phyloP scores from a whole-genome alignment of 2,888 invertebrate species.

The Pseudococcus viburni region DNA sequence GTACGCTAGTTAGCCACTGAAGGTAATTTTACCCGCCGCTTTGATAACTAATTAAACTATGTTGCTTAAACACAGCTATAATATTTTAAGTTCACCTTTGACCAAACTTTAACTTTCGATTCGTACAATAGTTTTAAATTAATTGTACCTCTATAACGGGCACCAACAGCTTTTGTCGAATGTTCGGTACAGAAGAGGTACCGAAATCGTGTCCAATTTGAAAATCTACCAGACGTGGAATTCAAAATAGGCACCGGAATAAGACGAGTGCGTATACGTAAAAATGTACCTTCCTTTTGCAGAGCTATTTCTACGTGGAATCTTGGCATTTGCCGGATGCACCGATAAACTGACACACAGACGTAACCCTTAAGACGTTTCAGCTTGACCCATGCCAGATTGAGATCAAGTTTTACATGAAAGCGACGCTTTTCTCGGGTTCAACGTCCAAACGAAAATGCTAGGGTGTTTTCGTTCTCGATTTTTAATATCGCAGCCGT shows the following conservation, averaged over 20 bases:
- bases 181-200: not conserved
- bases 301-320: not conserved
- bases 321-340: not conserved
- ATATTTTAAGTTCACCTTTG: constrained; percentile 66
- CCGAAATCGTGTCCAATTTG: not conserved
- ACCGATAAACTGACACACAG: constrained; percentile 22
- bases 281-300: not conserved
- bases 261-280: not conserved
- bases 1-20: constrained; percentile 66
- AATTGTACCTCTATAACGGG: constrained; percentile 14
- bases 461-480: not conserved
- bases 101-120: constrained; percentile 64
- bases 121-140: constrained; percentile 57
- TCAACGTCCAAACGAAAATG: constrained; percentile 12
- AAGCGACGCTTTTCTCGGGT: not conserved
- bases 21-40: constrained; percentile 64
- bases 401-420: constrained; percentile 42
- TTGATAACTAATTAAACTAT: constrained; percentile 66
- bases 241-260: not conserved
- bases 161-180: constrained; percentile 26
- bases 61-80: constrained; percentile 57
- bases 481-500: not conserved
- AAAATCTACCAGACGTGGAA: not conserved
- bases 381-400: constrained; percentile 41
- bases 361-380: constrained; percentile 33